Conservation (phyloP, 1,140 invertebrate species). For the Hydropsyche tenuis region DNA sequence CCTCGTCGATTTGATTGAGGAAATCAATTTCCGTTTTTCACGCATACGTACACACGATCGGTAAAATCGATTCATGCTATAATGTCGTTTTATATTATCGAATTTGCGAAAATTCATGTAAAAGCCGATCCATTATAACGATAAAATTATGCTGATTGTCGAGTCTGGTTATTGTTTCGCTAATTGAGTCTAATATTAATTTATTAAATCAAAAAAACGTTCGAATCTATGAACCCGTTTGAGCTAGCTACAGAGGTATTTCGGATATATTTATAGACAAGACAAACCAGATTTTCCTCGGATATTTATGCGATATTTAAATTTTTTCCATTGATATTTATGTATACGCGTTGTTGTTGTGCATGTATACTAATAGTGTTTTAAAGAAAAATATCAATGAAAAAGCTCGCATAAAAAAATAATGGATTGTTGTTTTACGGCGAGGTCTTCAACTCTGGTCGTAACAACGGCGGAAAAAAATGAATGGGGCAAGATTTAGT, state of each 20-base stretch:
- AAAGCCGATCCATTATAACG: too few relatives aligned
- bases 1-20: slow-evolving; percentile 48
- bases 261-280: too few relatives aligned
- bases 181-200: too few relatives aligned
- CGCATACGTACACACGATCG: slow-evolving; percentile 34
- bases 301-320: slow-evolving; percentile 21
- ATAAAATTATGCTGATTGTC: too few relatives aligned
- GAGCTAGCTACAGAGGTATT: too few relatives aligned
- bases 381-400: slow-evolving; percentile 23
- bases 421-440: slow-evolving; percentile 21
- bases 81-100: too few relatives aligned
- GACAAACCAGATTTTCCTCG: neutral
- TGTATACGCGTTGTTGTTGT: neutral
- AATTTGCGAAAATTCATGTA: too few relatives aligned
- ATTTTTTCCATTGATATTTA: slow-evolving; percentile 22
- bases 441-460: slow-evolving; percentile 26
- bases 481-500: slow-evolving; percentile 28
- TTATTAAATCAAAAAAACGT: too few relatives aligned
- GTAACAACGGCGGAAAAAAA: slow-evolving; percentile 10
- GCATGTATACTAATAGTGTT: neutral
- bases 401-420: slow-evolving; percentile 20
- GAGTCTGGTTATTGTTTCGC: too few relatives aligned
- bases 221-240: too few relatives aligned
- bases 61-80: neutral
- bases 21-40: slow-evolving; percentile 49